phyloP scores from a whole-genome alignment of 2,113 vertebrate genomes.

The Osmerus mordax region DNA sequence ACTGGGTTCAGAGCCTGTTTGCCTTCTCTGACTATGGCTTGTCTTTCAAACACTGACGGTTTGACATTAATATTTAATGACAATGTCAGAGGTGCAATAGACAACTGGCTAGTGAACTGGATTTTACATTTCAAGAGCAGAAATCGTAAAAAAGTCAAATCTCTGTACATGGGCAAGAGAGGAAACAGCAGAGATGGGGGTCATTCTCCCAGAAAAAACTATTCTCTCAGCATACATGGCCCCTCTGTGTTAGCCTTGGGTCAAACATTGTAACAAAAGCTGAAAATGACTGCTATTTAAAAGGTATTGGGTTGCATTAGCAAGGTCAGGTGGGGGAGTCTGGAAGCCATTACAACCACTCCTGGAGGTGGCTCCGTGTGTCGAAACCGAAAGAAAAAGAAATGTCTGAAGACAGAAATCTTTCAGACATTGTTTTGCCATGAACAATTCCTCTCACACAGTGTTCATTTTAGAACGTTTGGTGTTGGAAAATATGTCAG shows the following conservation, averaged over 20 bases:
- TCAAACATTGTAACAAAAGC: constrained; percentile 58
- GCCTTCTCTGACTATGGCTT: constrained; percentile 45
- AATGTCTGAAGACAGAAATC: not conserved
- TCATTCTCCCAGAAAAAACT: constrained; percentile 37
- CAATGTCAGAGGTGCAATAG: constrained; percentile 51
- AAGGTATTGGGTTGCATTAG: constrained; percentile 57
- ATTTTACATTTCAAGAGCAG: constrained; percentile 44
- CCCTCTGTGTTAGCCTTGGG: constrained; percentile 54
- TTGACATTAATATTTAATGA: constrained; percentile 60
- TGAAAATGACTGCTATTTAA: constrained; percentile 59
- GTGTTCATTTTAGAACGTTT: no score
- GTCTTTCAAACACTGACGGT: constrained; percentile 55
- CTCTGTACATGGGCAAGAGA: constrained; percentile 38
- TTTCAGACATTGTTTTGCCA: no score
- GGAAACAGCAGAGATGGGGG: constrained; percentile 37
- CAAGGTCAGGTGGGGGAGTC: constrained; percentile 51
- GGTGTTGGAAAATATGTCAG: no score
- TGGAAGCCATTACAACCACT: constrained; percentile 53
- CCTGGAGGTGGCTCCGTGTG: not conserved
- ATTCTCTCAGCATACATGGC: constrained; percentile 40
- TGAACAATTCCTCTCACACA: no score
- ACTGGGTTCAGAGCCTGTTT: constrained; percentile 37
- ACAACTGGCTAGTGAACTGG: constrained; percentile 44
- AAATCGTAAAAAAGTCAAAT: constrained; percentile 39
- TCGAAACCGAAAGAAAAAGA: not conserved